Percentiles rank a stretch among this genome's conserved stretches.
Evolutionary conservation across 2,888 invertebrate genomes (phyloP).

Genomic region (Glaucopsyche alexis): DNA sequence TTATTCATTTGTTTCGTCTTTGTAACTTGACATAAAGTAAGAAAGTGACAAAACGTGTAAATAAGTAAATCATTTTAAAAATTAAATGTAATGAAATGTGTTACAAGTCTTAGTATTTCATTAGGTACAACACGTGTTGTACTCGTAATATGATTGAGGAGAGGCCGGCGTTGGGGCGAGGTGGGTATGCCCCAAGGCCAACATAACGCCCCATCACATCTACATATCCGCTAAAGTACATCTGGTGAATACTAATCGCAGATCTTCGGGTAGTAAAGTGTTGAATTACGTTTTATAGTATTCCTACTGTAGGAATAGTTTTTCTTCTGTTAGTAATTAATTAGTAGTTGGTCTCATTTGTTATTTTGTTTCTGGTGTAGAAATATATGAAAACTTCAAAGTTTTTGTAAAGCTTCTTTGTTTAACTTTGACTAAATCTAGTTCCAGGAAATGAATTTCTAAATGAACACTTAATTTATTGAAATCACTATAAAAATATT

Average conservation of each 20-base stretch:
- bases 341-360: too few relatives aligned
- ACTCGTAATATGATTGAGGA: neutral
- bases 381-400: too few relatives aligned
- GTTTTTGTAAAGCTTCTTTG: too few relatives aligned
- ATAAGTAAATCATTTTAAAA: neutral
- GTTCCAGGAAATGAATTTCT: too few relatives aligned
- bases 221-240: slow-evolving; percentile 2
- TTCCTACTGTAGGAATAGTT: too few relatives aligned
- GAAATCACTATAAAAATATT: too few relatives aligned
- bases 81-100: neutral
- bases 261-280: neutral
- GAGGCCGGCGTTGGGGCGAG: slow-evolving; percentile 3
- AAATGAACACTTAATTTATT: too few relatives aligned
- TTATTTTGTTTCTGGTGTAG: too few relatives aligned
- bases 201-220: slow-evolving; percentile 9
- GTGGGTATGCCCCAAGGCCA: slow-evolving; percentile 4
- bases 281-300: too few relatives aligned
- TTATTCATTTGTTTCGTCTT: too few relatives aligned
- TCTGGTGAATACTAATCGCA: neutral
- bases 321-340: too few relatives aligned
- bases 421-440: too few relatives aligned
- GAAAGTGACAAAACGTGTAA: neutral
- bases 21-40: neutral
- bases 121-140: neutral
- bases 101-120: neutral